Conservation (phyloP, 2,888 invertebrate genomes). For the Listrodromus nycthemerus region DNA sequence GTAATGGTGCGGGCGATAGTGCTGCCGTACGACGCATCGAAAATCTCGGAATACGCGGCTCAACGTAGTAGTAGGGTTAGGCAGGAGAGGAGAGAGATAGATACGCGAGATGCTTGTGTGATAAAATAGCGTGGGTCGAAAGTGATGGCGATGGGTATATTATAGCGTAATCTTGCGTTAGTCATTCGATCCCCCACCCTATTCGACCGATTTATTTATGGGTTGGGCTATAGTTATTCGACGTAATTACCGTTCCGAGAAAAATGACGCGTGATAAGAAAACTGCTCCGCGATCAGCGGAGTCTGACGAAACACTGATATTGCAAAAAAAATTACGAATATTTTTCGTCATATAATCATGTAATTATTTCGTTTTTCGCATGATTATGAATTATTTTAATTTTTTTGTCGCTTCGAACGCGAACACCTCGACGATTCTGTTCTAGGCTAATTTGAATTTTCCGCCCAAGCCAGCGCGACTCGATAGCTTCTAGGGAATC, state of each 20-base stretch:
- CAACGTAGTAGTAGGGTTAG: slow-evolving; percentile 36
- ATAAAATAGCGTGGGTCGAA: slow-evolving; percentile 80
- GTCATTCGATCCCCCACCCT: slow-evolving; percentile 75
- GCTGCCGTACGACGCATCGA: slow-evolving; percentile 33
- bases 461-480: slow-evolving; percentile 31
- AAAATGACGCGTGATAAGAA: slow-evolving; percentile 82
- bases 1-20: slow-evolving; percentile 29
- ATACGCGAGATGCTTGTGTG: slow-evolving; percentile 65
- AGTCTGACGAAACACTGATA: slow-evolving; percentile 1
- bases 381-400: no score
- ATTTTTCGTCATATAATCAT: background rate
- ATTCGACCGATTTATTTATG: slow-evolving; percentile 79
- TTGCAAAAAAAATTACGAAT: slow-evolving; percentile 15
- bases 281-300: slow-evolving; percentile 45
- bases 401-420: no score
- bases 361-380: background rate
- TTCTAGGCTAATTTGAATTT: slow-evolving; percentile 24
- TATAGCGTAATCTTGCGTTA: slow-evolving; percentile 79
- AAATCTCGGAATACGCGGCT: slow-evolving; percentile 44
- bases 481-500: background rate
- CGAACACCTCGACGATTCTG: no score
- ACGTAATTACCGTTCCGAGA: slow-evolving; percentile 80
- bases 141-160: slow-evolving; percentile 75
- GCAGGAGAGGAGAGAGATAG: background rate
- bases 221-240: slow-evolving; percentile 80